phyloP scores from a whole-genome alignment of 2,797 vertebrate genomes.

The Holocentrus rufus region DNA sequence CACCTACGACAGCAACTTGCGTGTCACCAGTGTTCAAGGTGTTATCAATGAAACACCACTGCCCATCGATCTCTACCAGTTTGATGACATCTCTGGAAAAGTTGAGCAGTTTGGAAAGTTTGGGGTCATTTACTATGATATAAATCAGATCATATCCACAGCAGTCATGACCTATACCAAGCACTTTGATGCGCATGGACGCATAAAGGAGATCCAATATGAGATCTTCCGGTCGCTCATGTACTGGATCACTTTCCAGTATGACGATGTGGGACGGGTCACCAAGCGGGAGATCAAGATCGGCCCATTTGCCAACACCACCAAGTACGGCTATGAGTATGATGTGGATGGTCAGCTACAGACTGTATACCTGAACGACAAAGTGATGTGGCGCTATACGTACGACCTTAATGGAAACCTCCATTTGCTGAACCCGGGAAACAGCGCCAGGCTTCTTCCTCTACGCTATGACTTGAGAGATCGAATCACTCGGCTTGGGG shows the following conservation, averaged over 20 bases:
- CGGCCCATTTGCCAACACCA: constrained; percentile 97
- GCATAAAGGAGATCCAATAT: constrained; percentile 98
- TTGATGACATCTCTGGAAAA: constrained; percentile 98
- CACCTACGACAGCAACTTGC: constrained; percentile 96
- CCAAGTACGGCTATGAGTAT: constrained; percentile 95
- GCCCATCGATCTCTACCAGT: constrained; percentile 98
- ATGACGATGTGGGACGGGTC: constrained; percentile 97
- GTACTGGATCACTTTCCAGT: constrained; percentile 99
- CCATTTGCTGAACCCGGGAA: constrained; percentile 93
- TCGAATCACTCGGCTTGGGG: constrained; percentile 95
- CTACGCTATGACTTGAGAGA: constrained; percentile 95
- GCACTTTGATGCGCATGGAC: constrained; percentile 95
- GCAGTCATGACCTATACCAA: constrained; percentile 99
- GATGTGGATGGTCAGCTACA: constrained; percentile 97
- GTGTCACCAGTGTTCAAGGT: constrained; percentile 97
- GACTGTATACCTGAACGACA: constrained; percentile 95
- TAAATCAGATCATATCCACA: constrained; percentile 99
- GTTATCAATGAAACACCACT: constrained; percentile 98
- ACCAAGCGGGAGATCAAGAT: constrained; percentile 96
- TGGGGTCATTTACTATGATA: constrained; percentile 98
- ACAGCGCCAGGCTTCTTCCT: constrained; percentile 89
- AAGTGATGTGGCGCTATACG: constrained; percentile 97
- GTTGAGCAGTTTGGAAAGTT: constrained; percentile 99
- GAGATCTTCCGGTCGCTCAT: constrained; percentile 97
- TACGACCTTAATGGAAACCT: constrained; percentile 98